Evolutionary conservation across 2,113 vertebrate species (phyloP).

Genomic region (Oreocharis arfaki): DNA sequence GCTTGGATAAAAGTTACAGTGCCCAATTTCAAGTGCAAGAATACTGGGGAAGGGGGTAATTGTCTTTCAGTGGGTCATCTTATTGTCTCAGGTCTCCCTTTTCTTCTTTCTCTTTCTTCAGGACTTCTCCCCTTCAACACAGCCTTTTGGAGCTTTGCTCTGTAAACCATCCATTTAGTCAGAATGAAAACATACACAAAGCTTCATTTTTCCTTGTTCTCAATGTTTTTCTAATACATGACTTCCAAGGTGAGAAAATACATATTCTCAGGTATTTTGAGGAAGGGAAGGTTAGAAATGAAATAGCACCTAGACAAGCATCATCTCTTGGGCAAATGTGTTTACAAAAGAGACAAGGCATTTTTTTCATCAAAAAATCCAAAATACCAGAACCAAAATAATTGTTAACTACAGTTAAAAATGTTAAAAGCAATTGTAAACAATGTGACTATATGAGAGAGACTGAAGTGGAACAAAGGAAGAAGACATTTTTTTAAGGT

Average conservation of each 20-base stretch:
- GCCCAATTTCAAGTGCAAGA: neutral
- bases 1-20: neutral
- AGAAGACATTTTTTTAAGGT: neutral
- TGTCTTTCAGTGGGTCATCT: neutral
- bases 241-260: neutral
- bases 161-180: neutral
- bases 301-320: neutral
- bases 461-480: neutral
- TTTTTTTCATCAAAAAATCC: neutral
- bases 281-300: neutral
- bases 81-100: neutral
- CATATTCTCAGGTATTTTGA: neutral
- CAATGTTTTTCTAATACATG: neutral
- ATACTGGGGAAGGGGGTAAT: fast-evolving
- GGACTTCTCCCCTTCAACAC: neutral
- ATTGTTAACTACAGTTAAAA: neutral
- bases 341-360: neutral
- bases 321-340: neutral
- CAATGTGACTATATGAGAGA: neutral
- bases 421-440: neutral
- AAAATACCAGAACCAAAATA: neutral
- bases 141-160: neutral
- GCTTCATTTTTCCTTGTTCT: neutral
- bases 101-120: neutral
- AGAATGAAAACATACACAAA: neutral